phyloP scores from a whole-genome alignment of 2,797 vertebrate species.

The Sebastes trivittatus region DNA sequence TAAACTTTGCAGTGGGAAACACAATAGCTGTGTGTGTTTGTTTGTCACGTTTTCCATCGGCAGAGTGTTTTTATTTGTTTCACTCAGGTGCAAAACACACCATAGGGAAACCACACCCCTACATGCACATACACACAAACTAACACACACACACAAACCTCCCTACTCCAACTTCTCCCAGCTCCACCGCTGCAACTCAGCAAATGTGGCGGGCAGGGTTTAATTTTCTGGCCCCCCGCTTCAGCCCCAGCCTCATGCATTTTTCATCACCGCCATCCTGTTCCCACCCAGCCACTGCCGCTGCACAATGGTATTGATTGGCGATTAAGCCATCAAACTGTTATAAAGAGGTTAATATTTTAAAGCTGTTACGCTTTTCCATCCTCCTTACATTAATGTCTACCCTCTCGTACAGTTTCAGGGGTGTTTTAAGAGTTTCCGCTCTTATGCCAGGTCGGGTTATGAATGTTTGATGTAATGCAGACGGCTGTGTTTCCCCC shows the following conservation, averaged over 20 bases:
- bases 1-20: constrained; percentile 22
- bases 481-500: not conserved
- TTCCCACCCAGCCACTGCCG: constrained; percentile 69
- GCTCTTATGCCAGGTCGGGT: constrained; percentile 52
- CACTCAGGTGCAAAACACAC: constrained; percentile 58
- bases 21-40: constrained; percentile 6
- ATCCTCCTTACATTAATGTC: constrained; percentile 35
- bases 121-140: constrained; percentile 4
- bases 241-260: constrained; percentile 84
- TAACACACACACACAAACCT: constrained; percentile 31
- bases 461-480: constrained; percentile 74
- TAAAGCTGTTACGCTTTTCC: constrained; percentile 74
- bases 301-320: constrained; percentile 86
- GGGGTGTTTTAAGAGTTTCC: constrained; percentile 56
- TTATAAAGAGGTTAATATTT: constrained; percentile 88
- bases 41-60: constrained; percentile 32
- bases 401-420: constrained; percentile 39
- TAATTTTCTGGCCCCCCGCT: constrained; percentile 82
- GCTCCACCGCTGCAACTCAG: constrained; percentile 78
- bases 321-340: constrained; percentile 90
- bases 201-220: constrained; percentile 83
- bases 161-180: constrained; percentile 57
- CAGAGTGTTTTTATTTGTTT: constrained; percentile 59
- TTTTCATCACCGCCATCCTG: constrained; percentile 84
- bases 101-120: constrained; percentile 41